Evolutionary conservation across 2,888 invertebrate species (phyloP), one percentile per base, ranked within the genome.

Genomic region (Drosophila quasianomalipes): DNA sequence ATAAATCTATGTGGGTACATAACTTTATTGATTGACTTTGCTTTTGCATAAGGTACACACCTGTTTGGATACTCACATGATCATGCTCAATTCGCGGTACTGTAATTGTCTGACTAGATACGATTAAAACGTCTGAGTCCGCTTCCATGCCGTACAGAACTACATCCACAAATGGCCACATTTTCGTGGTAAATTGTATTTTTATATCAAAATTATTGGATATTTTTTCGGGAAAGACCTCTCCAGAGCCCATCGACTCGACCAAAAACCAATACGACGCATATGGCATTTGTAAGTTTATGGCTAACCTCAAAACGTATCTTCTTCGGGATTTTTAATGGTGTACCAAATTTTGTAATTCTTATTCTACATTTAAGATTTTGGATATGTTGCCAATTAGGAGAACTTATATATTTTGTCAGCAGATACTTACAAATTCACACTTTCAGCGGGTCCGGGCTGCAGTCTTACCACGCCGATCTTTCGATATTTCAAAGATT

Each of bases 101-200:
- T 10, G 22, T 19, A 31, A 80, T 53, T 0, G 62, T 57, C 51
- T 68, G 33, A 0, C 31, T 33, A 1, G 61, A 33, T 7, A 79
- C 26, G 3, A 39, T 28, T 37, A 79, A 28, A 4, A 14, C 28
- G 0, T 31, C 52, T 4, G 52, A 53, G 12, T 39, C 26, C 1
- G 10, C 0, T 49, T 70, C 70, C 63, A 76, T 58, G 9, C 62
- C 54, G 37, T 59, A 76, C 4, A 73, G 10, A 7, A 66, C 44
- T 1, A 80, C 16, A 37, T 76, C 59, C 9, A 53, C 70, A 51
- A 30, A 51, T 0, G 79, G 80, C 80, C 73, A 73, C 51, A 59
- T 66, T n/a, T 65, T 53, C 1, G 0, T 3, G 0, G 62, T 52
- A 1, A 73, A 16, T 30, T 66, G n/a, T 3, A 76, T 19, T 14